Evolutionary conservation across 2,113 vertebrate genomes (phyloP).

Genomic region (Heterotilapia buettikoferi): DNA sequence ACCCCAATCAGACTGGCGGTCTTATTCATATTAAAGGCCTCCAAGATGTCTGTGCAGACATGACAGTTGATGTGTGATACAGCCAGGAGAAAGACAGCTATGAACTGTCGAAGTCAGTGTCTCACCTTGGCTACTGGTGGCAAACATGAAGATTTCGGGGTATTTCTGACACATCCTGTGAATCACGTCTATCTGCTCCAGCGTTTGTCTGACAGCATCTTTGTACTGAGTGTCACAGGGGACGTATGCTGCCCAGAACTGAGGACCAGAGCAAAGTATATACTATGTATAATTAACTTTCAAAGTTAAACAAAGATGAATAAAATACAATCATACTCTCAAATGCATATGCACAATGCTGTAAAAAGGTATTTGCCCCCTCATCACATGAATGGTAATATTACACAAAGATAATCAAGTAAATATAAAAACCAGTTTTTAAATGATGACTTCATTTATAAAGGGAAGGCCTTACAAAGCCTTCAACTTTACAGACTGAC

Average conservation of each 20-base stretch:
- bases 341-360: not conserved
- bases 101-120: not conserved
- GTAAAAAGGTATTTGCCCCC: not conserved
- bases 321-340: not conserved
- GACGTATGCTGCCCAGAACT: slow-evolving; percentile 92
- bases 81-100: not conserved
- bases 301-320: not conserved
- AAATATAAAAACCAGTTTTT: no score
- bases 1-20: slow-evolving; percentile 89
- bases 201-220: slow-evolving; percentile 82
- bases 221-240: slow-evolving; percentile 86
- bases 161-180: slow-evolving; percentile 85
- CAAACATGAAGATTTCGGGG: slow-evolving; percentile 77
- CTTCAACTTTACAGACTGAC: no score
- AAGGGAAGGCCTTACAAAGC: no score
- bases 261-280: not conserved
- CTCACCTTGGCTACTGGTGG: slow-evolving; percentile 71
- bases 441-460: no score
- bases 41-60: slow-evolving; percentile 66
- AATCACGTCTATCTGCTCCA: slow-evolving; percentile 93
- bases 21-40: slow-evolving; percentile 68
- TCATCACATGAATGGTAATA: not conserved
- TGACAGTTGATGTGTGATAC: not conserved
- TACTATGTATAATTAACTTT: not conserved
- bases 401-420: no score